Evolutionary conservation across 1,140 invertebrate genomes (phyloP).

Genomic region (Oedothorax gibbosus): DNA sequence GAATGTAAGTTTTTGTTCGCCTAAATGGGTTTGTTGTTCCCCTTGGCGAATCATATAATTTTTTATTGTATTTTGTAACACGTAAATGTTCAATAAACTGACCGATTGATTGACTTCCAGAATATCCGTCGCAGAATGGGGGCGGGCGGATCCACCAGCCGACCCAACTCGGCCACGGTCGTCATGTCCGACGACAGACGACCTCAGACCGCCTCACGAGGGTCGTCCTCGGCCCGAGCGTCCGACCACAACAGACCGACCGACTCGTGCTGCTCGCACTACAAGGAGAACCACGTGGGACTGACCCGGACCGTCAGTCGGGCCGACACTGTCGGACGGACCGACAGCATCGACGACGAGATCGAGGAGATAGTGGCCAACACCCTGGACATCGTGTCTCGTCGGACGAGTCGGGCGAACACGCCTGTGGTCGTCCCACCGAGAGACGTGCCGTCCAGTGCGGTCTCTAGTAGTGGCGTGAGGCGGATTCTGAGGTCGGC

Average conservation of each 20-base stretch:
- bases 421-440: not conserved
- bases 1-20: too few species aligned
- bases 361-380: constrained; percentile 55
- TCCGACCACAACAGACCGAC: constrained; percentile 16
- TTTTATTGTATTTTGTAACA: too few species aligned
- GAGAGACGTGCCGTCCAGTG: constrained; percentile 7
- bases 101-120: too few species aligned
- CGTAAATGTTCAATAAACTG: too few species aligned
- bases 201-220: not conserved
- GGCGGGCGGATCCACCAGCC: constrained; percentile 33
- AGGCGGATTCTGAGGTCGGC: not conserved
- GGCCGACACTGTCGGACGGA: not conserved
- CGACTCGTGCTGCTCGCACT: constrained; percentile 46
- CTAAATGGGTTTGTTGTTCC: too few species aligned
- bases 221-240: not conserved
- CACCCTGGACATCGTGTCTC: constrained; percentile 23
- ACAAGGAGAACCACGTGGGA: constrained; percentile 22
- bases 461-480: constrained; percentile 10
- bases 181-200: not conserved
- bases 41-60: too few species aligned
- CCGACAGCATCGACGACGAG: constrained; percentile 43
- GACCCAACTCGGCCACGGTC: constrained; percentile 10
- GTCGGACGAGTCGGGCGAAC: not conserved
- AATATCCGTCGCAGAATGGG: constrained; percentile 5
- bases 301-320: constrained; percentile 5